These are phyloP conservation scores for Panthera leo DNA, from an alignment of 2,113 vertebrate species.

Conservation along the genomic window DNA sequence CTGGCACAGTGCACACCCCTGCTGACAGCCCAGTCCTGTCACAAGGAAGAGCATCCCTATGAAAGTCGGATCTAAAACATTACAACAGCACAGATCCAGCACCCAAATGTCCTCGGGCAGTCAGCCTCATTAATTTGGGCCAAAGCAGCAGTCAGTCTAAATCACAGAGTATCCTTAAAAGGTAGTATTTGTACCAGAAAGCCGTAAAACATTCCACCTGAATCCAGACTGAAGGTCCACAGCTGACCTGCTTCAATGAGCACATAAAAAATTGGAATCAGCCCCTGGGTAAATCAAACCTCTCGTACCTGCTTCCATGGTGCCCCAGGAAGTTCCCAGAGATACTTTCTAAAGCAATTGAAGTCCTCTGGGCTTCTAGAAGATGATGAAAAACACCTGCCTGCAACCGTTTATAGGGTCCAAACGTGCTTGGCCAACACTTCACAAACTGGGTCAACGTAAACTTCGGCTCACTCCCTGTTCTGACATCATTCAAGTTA, in stretches of 20 bases:
- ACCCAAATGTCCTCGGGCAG: not conserved
- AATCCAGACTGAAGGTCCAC: not conserved
- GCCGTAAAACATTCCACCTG: not conserved
- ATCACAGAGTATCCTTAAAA: not conserved
- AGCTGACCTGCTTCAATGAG: not conserved
- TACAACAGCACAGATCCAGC: fast-evolving
- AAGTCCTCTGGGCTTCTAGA: not conserved
- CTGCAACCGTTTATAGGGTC: not conserved
- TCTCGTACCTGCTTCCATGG: not conserved
- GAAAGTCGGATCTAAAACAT: not conserved
- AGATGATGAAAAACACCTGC: not conserved
- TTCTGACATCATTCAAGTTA: not conserved
- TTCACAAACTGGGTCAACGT: not conserved
- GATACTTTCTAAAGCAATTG: not conserved
- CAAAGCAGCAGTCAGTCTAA: not conserved
- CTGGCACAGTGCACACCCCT: not conserved
- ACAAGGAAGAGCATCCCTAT: not conserved
- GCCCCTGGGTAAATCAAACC: not conserved
- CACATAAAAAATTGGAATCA: not conserved
- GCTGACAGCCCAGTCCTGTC: not conserved
- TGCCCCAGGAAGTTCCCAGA: slow-evolving; percentile 15
- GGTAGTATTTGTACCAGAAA: not conserved
- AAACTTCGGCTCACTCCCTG: not conserved
- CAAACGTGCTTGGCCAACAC: not conserved
- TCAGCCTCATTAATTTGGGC: not conserved